phyloP scores from a whole-genome alignment of 2,797 vertebrate species.

The Chrysocyon brachyurus region DNA sequence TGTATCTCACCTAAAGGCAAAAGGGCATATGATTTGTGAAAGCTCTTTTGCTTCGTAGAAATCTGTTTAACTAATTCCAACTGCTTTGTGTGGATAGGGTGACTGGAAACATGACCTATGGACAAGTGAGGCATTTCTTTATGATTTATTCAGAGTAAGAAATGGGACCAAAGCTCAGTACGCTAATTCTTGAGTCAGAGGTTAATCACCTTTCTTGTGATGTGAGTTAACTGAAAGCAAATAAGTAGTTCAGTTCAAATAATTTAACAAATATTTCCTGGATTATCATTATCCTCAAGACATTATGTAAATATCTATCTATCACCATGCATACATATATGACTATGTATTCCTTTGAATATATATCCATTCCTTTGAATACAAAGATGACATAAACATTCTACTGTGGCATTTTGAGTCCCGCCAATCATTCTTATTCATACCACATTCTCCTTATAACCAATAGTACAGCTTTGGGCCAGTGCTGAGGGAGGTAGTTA shows the following conservation, averaged over 20 bases:
- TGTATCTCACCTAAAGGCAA: background rate
- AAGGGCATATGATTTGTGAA: background rate
- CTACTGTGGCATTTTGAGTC: background rate
- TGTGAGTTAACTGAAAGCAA: background rate
- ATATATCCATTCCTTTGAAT: background rate
- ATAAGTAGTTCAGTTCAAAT: background rate
- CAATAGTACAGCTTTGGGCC: background rate
- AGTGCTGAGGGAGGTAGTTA: background rate
- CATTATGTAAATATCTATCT: background rate
- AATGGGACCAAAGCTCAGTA: background rate
- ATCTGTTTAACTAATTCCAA: constrained; percentile 21
- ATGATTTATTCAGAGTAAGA: constrained; percentile 39
- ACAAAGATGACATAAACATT: background rate
- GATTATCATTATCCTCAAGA: constrained; percentile 1
- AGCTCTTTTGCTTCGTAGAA: constrained; percentile 16
- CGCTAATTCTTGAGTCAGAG: constrained; percentile 23
- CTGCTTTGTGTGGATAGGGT: background rate
- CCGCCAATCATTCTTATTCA: background rate
- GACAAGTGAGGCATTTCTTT: constrained; percentile 14
- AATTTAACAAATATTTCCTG: constrained; percentile 19
- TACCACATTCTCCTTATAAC: background rate
- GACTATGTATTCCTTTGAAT: background rate
- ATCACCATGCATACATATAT: background rate
- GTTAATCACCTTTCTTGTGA: background rate
- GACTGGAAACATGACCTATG: background rate